A percentile compares a stretch with the other conserved stretches of the same genome.
These are phyloP conservation scores for Tragelaphus eurycerus DNA, from an alignment of 2,797 vertebrate species.

Conservation along the genomic window DNA sequence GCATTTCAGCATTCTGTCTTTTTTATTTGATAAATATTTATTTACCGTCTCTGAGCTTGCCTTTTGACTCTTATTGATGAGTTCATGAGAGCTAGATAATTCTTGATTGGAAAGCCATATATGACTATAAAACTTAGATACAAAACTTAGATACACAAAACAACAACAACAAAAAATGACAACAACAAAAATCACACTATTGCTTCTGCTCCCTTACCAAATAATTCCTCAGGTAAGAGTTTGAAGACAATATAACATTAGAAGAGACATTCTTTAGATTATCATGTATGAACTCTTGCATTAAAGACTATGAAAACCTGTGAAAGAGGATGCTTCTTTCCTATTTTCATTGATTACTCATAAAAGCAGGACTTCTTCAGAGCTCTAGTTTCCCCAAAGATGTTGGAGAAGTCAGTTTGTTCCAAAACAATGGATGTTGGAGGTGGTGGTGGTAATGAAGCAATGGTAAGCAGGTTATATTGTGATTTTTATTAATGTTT, in stretches of 20 bases:
- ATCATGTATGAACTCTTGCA: neutral
- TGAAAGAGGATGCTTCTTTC: neutral
- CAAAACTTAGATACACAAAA: neutral
- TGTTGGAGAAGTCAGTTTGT: neutral
- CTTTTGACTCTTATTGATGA: neutral
- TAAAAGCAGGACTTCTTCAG: neutral
- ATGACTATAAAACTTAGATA: neutral
- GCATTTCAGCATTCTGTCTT: neutral
- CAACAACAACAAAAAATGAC: neutral
- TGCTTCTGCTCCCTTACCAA: neutral
- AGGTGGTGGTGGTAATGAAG: neutral
- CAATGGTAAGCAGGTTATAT: neutral
- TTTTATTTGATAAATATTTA: neutral
- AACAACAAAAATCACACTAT: neutral
- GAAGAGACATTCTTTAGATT: neutral
- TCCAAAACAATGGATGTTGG: neutral
- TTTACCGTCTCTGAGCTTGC: neutral
- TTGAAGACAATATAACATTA: neutral
- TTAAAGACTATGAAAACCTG: neutral
- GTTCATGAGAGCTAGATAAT: neutral
- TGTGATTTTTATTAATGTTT: neutral
- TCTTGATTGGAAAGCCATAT: neutral
- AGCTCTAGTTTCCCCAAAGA: neutral
- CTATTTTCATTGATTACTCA: neutral
- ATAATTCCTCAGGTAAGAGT: neutral